phyloP scores from a whole-genome alignment of 2,113 vertebrate species.

The Aspidoscelis tigris region DNA sequence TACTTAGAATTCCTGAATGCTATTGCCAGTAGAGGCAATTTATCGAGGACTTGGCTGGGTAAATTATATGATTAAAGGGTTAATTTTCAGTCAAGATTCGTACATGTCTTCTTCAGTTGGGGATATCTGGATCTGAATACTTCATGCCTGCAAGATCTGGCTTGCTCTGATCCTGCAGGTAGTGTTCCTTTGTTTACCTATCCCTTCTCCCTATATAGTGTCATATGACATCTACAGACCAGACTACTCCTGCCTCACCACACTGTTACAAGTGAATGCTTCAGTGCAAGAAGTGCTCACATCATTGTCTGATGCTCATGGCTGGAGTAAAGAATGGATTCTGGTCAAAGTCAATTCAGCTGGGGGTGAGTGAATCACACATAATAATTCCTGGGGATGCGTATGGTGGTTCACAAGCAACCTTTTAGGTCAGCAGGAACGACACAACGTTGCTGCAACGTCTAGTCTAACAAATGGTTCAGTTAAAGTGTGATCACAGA shows the following conservation, averaged over 20 bases:
- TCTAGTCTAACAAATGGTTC: too few species aligned
- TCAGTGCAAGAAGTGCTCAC: slow-evolving; percentile 86
- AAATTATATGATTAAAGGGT: background rate
- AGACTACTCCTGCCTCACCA: slow-evolving; percentile 80
- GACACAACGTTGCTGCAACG: too few species aligned
- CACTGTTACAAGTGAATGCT: slow-evolving; percentile 85
- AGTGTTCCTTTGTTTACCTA: background rate
- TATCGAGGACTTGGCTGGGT: background rate
- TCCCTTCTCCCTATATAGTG: slow-evolving; percentile 73
- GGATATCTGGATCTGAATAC: background rate
- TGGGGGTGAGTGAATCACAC: slow-evolving; percentile 80
- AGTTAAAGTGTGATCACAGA: too few species aligned
- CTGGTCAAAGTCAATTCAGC: slow-evolving; percentile 91
- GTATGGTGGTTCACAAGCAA: too few species aligned
- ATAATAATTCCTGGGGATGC: too few species aligned
- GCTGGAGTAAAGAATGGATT: slow-evolving; percentile 75
- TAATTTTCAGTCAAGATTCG: background rate
- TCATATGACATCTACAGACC: slow-evolving; percentile 86
- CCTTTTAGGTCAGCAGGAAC: too few species aligned
- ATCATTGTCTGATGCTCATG: slow-evolving; percentile 67
- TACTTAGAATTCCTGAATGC: background rate
- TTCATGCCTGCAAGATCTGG: background rate
- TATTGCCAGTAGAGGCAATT: too few species aligned
- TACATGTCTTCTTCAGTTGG: background rate
- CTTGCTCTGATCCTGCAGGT: background rate